These are phyloP conservation scores for Cybosia mesomella DNA, from an alignment of 2,888 invertebrate species.

Conservation along the genomic window DNA sequence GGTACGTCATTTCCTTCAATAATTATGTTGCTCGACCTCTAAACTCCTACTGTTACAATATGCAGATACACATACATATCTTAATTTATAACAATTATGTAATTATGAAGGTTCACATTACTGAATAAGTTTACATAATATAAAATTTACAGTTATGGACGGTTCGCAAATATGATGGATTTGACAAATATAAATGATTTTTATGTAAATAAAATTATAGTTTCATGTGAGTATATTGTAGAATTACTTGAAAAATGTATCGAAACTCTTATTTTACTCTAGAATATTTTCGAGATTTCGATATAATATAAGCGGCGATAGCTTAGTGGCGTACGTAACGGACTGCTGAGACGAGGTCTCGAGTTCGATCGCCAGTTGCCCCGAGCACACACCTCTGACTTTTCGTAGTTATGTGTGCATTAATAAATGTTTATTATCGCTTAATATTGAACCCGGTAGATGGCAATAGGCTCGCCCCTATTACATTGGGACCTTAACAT, in stretches of 20 bases:
- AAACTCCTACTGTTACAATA: conserved; percentile 54
- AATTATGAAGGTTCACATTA: conserved; percentile 37
- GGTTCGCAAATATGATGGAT: not conserved
- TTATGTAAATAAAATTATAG: not conserved
- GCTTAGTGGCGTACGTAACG: too few species aligned
- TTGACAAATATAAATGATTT: not conserved
- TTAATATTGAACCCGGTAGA: too few species aligned
- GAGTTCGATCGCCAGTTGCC: too few species aligned
- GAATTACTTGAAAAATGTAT: not conserved
- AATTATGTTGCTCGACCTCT: conserved; percentile 57
- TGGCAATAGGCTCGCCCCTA: too few species aligned
- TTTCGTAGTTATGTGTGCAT: too few species aligned
- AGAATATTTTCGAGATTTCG: too few species aligned
- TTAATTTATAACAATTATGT: conserved; percentile 30
- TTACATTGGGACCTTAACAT: too few species aligned
- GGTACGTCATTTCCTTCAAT: conserved; percentile 63
- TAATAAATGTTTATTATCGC: too few species aligned
- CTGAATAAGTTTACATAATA: conserved; percentile 33
- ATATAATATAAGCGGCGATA: too few species aligned
- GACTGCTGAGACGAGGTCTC: too few species aligned
- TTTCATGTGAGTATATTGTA: not conserved
- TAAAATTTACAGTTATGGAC: conserved; percentile 18
- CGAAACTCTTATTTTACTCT: too few species aligned
- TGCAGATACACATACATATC: conserved; percentile 30
- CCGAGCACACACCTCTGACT: too few species aligned